Evolutionary conservation across 2,888 invertebrate genomes (phyloP), one percentile per base, ranked within the genome.

Genomic region (Eustalomyia histrio): DNA sequence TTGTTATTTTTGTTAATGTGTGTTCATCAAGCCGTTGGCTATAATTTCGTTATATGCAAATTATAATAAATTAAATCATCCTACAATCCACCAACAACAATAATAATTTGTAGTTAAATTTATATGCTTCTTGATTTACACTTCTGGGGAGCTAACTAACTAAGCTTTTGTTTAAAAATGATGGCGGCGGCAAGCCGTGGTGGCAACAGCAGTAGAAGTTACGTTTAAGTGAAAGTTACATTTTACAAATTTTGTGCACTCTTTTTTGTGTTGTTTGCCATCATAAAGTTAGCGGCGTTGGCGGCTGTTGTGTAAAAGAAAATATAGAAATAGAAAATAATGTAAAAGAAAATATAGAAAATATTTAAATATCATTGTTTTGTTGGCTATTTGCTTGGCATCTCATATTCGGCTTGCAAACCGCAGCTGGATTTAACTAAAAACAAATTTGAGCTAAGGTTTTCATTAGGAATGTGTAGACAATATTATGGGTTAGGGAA

Each of bases 181-280:
- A 47, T 47, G 14, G 4, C 43, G 39, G 10, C 10, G 39, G 10
- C 39, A 29, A 29, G 53, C 6, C 21, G 53, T 12, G 12, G 53
- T 21, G 6, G 33, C 16, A 9, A 39, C 29, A 33, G 39, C 35
- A 24, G 63, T 64, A 76, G 76, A 76, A 72, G 76, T 73, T 73
- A 72, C 65, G 47, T 71, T 76, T 63, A 29, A 81, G 81, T 81
- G 81, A 81, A 81, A 81, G 81, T 81, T 67, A 57, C 14, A 17
- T 55, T 43, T 47, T 67, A 21, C n/a, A 35, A 14, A 29, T 52
- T 21, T 61, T 74, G 68, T 80, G 63, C 69, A 64, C 67, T 74
- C 33, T 74, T 76, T 74, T 29, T 29, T 29, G 18, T 65, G 74
- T 76, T 69, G 63, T 63, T 73, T 80, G 76, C 63, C 71, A 69